These are phyloP conservation scores for Blastobasis lacticolella DNA, from an alignment of 2,888 invertebrate genomes.

Conservation along the genomic window DNA sequence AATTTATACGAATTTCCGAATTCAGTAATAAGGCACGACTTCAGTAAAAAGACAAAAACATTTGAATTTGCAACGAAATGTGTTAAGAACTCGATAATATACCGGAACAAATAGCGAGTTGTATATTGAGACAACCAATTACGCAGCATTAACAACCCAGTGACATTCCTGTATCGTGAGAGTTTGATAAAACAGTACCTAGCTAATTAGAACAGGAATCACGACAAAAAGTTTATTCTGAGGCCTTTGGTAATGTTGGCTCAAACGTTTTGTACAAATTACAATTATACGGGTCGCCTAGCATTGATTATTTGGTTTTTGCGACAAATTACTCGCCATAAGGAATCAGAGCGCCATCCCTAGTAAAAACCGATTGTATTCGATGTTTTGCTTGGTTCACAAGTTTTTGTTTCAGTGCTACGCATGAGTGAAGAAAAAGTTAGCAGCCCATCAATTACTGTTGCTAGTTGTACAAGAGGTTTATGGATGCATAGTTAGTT, in stretches of 20 bases:
- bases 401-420: slow-evolving; percentile 3
- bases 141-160: not conserved
- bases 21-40: no score
- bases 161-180: slow-evolving; percentile 9
- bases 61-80: no score
- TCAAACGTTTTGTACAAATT: slow-evolving; percentile 34
- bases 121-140: no score
- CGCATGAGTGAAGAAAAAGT: slow-evolving; percentile 3
- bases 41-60: no score
- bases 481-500: no score
- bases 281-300: slow-evolving; percentile 61
- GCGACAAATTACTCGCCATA: slow-evolving; percentile 5
- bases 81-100: no score
- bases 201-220: slow-evolving; percentile 19
- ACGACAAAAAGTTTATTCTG: slow-evolving; percentile 19
- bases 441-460: no score
- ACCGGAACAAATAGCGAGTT: no score
- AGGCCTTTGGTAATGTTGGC: slow-evolving; percentile 27
- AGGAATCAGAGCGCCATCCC: slow-evolving; percentile 4
- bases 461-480: no score
- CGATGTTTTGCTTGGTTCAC: not conserved
- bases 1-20: no score
- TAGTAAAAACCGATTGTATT: no score
- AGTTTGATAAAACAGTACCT: slow-evolving; percentile 20
- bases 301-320: slow-evolving; percentile 42